These are phyloP conservation scores for Rhagonycha fulva DNA, from an alignment of 2,888 invertebrate genomes.

Conservation along the genomic window DNA sequence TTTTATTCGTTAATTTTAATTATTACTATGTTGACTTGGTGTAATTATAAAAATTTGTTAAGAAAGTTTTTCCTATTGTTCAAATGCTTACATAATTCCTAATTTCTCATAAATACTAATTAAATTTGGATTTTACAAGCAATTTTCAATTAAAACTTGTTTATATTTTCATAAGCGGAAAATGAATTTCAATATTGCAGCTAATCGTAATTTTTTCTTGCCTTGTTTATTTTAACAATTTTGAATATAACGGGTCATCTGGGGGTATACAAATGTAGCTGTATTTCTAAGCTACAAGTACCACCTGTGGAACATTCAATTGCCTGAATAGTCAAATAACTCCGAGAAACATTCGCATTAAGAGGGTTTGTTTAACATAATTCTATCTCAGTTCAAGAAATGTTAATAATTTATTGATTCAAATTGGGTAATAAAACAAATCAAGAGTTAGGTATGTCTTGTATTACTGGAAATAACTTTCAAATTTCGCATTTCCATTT, in stretches of 20 bases:
- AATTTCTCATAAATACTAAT: no score
- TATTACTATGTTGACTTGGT: neutral
- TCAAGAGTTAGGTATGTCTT: no score
- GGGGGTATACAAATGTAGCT: neutral
- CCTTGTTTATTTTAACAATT: neutral
- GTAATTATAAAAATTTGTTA: neutral
- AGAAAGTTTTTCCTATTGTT: neutral
- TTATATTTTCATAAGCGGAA: neutral
- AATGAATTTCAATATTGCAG: neutral
- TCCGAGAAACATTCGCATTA: neutral
- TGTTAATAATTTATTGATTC: no score
- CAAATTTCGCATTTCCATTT: no score
- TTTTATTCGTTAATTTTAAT: neutral
- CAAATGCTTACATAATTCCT: neutral
- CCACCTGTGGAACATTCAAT: neutral
- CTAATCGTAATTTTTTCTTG: neutral
- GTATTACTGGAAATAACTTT: no score
- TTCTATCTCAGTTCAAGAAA: no score
- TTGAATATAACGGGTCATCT: neutral
- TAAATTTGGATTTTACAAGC: no score
- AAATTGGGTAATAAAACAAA: no score
- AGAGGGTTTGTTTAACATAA: neutral
- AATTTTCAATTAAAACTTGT: neutral
- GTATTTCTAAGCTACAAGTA: neutral
- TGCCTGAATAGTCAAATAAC: neutral